phyloP scores from a whole-genome alignment of 2,113 vertebrate species.

The Uropsilus gracilis region DNA sequence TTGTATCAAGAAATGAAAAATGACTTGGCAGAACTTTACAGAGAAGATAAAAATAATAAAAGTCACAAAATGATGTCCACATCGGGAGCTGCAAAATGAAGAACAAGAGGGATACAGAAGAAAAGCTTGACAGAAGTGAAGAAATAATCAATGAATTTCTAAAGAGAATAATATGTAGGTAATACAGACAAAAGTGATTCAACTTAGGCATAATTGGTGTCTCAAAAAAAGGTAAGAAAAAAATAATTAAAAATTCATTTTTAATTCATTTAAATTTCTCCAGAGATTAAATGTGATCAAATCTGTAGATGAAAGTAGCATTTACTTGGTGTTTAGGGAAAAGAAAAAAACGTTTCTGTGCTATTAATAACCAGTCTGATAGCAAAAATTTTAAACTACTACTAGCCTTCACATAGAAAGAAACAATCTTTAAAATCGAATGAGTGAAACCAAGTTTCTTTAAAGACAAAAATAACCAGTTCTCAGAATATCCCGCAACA shows the following conservation, averaged over 20 bases:
- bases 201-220: not conserved
- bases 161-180: not conserved
- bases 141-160: not conserved
- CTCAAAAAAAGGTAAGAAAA: not conserved
- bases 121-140: not conserved
- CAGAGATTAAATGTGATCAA: not conserved
- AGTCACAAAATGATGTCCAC: not conserved
- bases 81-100: not conserved
- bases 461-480: not conserved
- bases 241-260: not conserved
- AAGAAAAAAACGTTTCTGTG: not conserved
- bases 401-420: not conserved
- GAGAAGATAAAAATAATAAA: conserved; percentile 27
- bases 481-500: not conserved
- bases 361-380: not conserved
- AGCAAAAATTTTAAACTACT: not conserved
- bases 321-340: not conserved
- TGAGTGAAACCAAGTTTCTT: not conserved
- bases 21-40: conserved; percentile 42
- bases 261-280: not conserved
- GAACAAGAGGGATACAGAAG: not conserved
- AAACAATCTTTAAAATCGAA: conserved; percentile 2
- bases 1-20: conserved; percentile 36
- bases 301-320: not conserved
- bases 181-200: not conserved